Evolutionary conservation across 2,797 vertebrate genomes (phyloP).

Genomic region (Hapalemur alaotrensis): DNA sequence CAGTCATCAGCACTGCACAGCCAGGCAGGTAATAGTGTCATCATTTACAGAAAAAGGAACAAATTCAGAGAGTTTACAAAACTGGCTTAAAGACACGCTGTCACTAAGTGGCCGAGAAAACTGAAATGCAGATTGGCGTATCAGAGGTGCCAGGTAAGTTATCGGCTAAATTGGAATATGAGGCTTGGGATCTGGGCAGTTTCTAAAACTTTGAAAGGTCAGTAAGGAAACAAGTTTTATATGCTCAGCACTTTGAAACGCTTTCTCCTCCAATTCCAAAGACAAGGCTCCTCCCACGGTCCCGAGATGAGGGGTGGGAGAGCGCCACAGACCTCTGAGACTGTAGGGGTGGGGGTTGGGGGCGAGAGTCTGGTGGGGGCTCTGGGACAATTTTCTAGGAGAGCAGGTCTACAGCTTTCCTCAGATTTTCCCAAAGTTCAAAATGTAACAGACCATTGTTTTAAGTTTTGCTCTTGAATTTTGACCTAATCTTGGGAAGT

Average conservation of each 20-base stretch:
- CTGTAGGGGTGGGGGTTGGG: too few species aligned
- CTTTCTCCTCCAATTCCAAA: background rate
- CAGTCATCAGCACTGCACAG: fast-evolving
- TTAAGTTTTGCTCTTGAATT: background rate
- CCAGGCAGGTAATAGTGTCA: fast-evolving
- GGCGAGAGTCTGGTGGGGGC: background rate
- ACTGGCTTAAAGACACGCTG: background rate
- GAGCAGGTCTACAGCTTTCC: background rate
- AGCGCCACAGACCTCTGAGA: too few species aligned
- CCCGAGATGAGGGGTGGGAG: background rate
- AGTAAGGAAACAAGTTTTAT: background rate
- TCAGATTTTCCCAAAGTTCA: background rate
- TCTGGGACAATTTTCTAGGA: background rate
- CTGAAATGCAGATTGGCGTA: fast-evolving
- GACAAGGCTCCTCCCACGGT: background rate
- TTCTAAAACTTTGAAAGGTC: background rate
- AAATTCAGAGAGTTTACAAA: background rate
- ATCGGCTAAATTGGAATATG: fast-evolving
- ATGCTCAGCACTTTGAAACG: fast-evolving
- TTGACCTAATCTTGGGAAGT: background rate
- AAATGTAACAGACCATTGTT: background rate
- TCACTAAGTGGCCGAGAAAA: fast-evolving
- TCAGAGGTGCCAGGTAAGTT: fast-evolving
- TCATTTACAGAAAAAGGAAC: background rate
- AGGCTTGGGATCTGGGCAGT: background rate